Percentiles rank a stretch among this genome's conserved stretches.
These are phyloP conservation scores for Notothenia coriiceps DNA, from an alignment of 2,113 vertebrate genomes.

Conservation along the genomic window DNA sequence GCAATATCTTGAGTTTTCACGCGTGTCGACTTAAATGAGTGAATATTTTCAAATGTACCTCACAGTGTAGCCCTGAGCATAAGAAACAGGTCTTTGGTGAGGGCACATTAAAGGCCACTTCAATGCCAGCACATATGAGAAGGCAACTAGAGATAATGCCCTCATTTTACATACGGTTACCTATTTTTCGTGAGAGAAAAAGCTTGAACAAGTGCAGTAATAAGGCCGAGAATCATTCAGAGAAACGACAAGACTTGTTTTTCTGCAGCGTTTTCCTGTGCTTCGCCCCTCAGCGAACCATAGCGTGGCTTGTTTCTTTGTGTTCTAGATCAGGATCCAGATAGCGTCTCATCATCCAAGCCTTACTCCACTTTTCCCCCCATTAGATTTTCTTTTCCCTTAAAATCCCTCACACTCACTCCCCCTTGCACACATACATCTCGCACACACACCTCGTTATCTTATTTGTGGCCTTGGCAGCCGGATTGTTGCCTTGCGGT, in stretches of 20 bases:
- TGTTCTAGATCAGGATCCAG: slow-evolving; percentile 75
- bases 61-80: slow-evolving; percentile 66
- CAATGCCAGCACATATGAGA: slow-evolving; percentile 65
- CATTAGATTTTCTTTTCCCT: slow-evolving; percentile 78
- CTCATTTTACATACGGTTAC: slow-evolving; percentile 75
- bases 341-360: slow-evolving; percentile 78
- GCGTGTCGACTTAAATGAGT: slow-evolving; percentile 77
- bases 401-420: slow-evolving; percentile 78
- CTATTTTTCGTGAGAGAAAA: slow-evolving; percentile 73
- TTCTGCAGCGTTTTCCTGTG: slow-evolving; percentile 56
- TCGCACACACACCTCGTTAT: slow-evolving; percentile 81
- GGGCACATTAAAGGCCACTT: slow-evolving; percentile 64
- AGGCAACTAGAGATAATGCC: slow-evolving; percentile 79
- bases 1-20: slow-evolving; percentile 76
- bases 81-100: slow-evolving; percentile 54
- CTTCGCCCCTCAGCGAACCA: slow-evolving; percentile 69
- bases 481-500: slow-evolving; percentile 78
- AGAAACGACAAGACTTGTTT: slow-evolving; percentile 57
- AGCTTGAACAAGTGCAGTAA: slow-evolving; percentile 81
- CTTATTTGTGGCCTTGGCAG: slow-evolving; percentile 83
- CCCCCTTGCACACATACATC: slow-evolving; percentile 68
- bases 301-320: slow-evolving; percentile 66
- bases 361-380: slow-evolving; percentile 73
- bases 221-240: slow-evolving; percentile 50
- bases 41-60: slow-evolving; percentile 78